These are phyloP conservation scores for Mormyrus proboscirostris DNA, from an alignment of 2,797 vertebrate genomes.

Conservation along the genomic window DNA sequence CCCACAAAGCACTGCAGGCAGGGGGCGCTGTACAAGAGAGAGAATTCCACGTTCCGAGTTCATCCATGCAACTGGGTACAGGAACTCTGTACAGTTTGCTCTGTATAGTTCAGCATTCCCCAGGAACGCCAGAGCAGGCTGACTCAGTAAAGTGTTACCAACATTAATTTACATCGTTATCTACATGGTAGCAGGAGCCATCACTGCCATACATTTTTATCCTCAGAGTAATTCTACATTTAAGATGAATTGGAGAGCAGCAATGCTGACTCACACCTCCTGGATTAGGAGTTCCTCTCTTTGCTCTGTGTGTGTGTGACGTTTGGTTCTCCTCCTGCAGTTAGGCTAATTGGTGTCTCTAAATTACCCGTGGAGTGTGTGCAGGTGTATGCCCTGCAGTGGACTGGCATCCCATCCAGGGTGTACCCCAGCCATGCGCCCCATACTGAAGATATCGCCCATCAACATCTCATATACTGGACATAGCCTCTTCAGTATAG, in stretches of 20 bases:
- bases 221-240: neutral
- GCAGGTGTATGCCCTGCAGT: neutral
- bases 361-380: neutral
- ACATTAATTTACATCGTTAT: neutral
- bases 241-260: neutral
- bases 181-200: neutral
- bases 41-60: neutral
- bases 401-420: neutral
- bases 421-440: neutral
- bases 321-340: neutral
- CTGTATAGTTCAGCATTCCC: neutral
- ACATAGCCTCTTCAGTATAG: neutral
- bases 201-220: neutral
- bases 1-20: neutral
- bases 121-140: neutral
- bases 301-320: neutral
- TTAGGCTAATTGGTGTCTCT: conserved; percentile 3
- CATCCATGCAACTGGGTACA: neutral
- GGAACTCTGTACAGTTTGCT: neutral
- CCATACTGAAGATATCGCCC: neutral
- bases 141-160: neutral
- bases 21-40: neutral
- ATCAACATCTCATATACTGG: neutral
- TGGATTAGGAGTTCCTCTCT: neutral
- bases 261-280: neutral